phyloP scores from a whole-genome alignment of 2,113 vertebrate species.

The Saguinus imperator region DNA sequence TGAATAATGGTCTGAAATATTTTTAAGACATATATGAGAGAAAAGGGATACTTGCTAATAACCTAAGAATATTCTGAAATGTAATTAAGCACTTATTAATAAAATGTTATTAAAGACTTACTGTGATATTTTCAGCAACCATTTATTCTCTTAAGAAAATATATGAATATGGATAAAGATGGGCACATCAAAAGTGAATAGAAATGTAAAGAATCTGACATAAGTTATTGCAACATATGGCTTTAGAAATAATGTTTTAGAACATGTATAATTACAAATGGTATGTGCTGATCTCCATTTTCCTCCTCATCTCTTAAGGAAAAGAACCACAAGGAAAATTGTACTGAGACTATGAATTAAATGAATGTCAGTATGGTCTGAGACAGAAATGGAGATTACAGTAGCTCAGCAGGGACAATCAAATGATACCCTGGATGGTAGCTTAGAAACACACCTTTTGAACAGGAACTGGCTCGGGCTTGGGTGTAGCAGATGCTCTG shows the following conservation, averaged over 20 bases:
- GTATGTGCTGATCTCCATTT: neutral
- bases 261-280: neutral
- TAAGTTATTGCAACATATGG: neutral
- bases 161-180: neutral
- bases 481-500: conserved; percentile 87
- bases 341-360: conserved; percentile 33
- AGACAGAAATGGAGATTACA: conserved; percentile 59
- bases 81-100: neutral
- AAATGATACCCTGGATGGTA: neutral
- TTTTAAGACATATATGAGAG: neutral
- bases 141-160: conserved; percentile 37
- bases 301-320: neutral
- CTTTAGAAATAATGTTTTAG: conserved; percentile 21
- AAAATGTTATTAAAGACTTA: neutral
- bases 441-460: conserved; percentile 87
- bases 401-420: neutral
- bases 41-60: neutral
- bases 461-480: conserved; percentile 86
- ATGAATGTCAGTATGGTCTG: conserved; percentile 16
- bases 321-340: conserved; percentile 18
- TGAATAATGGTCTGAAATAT: neutral
- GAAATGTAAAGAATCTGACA: neutral
- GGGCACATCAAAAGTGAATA: conserved; percentile 23
- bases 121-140: neutral
- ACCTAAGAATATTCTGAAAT: conserved; percentile 35